phyloP scores from a whole-genome alignment of 2,888 invertebrate genomes.

The Druceiella hillmani region DNA sequence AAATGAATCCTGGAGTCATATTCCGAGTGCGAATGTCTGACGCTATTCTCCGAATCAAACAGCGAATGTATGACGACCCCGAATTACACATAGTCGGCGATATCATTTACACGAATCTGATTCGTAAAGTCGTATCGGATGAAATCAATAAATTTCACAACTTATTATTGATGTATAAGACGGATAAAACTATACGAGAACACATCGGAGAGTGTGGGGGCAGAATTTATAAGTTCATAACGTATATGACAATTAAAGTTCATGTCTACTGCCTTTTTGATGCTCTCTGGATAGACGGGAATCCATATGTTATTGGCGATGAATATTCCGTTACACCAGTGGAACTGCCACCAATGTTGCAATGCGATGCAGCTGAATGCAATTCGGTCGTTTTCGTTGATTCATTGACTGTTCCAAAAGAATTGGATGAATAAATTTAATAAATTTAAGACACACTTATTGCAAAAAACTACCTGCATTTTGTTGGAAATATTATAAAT shows the following conservation, averaged over 20 bases:
- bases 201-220: conserved; percentile 46
- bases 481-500: too few relatives aligned
- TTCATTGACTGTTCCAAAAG: conserved; percentile 44
- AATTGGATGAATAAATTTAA: conserved; percentile 34
- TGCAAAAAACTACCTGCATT: too few relatives aligned
- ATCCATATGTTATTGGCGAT: conserved; percentile 45
- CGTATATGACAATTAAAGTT: conserved; percentile 46
- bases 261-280: conserved; percentile 47
- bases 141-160: conserved; percentile 48
- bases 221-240: conserved; percentile 45
- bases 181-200: conserved; percentile 43
- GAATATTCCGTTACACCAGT: conserved; percentile 46
- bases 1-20: conserved; percentile 46
- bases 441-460: conserved; percentile 28
- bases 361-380: conserved; percentile 45
- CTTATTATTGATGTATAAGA: conserved; percentile 42
- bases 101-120: conserved; percentile 44
- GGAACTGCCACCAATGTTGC: conserved; percentile 42
- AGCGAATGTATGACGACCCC: conserved; percentile 46
- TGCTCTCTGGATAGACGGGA: conserved; percentile 46
- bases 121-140: conserved; percentile 45
- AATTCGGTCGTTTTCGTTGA: conserved; percentile 45
- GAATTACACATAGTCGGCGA: conserved; percentile 45
- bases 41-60: conserved; percentile 43
- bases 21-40: conserved; percentile 46